A percentile compares a stretch with the other conserved stretches of the same genome.
These are phyloP conservation scores for Entomyzon cyanotis DNA, from an alignment of 2,113 vertebrate genomes.

Conservation along the genomic window DNA sequence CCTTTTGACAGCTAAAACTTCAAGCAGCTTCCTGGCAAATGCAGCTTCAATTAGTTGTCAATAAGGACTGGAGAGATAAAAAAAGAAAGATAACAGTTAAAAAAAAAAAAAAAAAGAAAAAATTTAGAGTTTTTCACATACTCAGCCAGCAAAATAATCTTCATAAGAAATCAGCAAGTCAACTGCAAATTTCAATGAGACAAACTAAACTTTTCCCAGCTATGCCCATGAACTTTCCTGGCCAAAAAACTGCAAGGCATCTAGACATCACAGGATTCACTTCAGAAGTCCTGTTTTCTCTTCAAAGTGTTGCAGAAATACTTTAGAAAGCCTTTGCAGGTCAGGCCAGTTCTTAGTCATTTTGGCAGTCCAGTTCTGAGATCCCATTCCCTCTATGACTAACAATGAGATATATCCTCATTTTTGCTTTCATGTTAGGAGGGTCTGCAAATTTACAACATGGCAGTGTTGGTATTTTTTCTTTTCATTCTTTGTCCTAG, in stretches of 20 bases:
- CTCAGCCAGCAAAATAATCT: background rate
- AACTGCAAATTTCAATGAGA: background rate
- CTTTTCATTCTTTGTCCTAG: slow-evolving; percentile 6
- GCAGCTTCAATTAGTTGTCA: background rate
- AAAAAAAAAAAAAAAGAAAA: background rate
- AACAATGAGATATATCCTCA: background rate
- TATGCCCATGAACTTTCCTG: background rate
- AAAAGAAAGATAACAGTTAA: background rate
- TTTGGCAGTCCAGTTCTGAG: background rate
- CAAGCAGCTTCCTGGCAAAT: background rate
- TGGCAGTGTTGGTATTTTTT: background rate
- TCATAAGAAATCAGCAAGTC: background rate
- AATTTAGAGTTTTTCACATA: background rate
- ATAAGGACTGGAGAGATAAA: background rate
- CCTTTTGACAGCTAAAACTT: background rate
- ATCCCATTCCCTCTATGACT: background rate
- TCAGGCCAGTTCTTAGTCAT: background rate
- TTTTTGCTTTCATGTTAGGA: background rate
- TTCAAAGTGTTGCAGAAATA: background rate
- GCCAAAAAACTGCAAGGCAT: background rate
- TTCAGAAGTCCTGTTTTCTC: background rate
- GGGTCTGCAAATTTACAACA: background rate
- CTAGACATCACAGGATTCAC: background rate
- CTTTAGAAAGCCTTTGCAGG: background rate
- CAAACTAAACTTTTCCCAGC: background rate